Base-by-base conservation (phyloP, 2,888 invertebrate species). In the Cephonodes hylas region DNA sequence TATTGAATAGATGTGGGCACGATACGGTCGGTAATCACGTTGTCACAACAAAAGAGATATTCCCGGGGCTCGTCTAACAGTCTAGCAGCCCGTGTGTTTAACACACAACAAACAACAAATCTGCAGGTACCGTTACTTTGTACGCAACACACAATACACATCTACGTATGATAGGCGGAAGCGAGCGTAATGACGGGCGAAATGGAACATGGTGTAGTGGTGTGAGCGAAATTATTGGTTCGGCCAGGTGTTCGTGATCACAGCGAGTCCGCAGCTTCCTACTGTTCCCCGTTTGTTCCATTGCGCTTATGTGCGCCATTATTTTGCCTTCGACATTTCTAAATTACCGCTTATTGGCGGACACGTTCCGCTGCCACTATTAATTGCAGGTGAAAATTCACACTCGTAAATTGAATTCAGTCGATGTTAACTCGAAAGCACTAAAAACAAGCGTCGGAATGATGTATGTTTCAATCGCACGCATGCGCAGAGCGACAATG, bases 211-310 rank as follows among this genome's bases (percentile, higher is more conserved):
- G 66, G 69, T 77, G 77, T 74, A 71, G 74, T 76, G 77, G 73
- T 74, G 66, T 70, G 71, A 67, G 79, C 70, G 66, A 84, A 87
- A 88, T 86, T 80, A 84, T 83, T 77, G 80, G 81, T 76, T 79
- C 64, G 69, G 64, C 73, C 78, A 81, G 77, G 77, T 80, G 81
- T 75, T 78, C 76, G 78, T 77, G 80, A 79, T 77, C 59, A 66
- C 67, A 62, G 68, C 46, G 42, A 56, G 66, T 74, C 66, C 58
- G 63, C 61, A 70, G 73, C 74, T 80, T 73, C 76, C 76, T 79
- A 75, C 73, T 64, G 64, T 65, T 61, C 56, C 59, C 78, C 38
- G 38, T 38, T 70, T 70, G 65, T 70, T 63, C 68, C 71, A 74
- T 76, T 75, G 72, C 72, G 68, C 61, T 63, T 61, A 58, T 60